phyloP scores from a whole-genome alignment of 2,113 vertebrate genomes.

The Gallinago jamesoni region DNA sequence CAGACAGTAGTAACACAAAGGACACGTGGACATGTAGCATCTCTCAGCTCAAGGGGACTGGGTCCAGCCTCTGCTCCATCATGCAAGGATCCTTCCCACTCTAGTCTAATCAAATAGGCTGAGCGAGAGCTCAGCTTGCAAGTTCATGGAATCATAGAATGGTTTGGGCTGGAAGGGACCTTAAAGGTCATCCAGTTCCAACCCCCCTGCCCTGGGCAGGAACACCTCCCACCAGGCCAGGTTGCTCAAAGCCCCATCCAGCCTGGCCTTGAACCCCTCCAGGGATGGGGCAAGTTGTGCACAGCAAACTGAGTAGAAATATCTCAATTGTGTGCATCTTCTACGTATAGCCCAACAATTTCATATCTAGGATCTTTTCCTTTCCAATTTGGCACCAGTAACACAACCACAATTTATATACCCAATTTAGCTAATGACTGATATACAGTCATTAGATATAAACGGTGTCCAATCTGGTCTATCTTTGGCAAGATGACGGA shows the following conservation, averaged over 20 bases:
- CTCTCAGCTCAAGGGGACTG: background rate
- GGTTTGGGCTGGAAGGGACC: too few relatives aligned
- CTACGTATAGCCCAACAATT: fast-evolving
- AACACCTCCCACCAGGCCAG: too few relatives aligned
- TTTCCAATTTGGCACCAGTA: background rate
- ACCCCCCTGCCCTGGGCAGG: too few relatives aligned
- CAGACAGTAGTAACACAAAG: background rate
- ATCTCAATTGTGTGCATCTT: background rate
- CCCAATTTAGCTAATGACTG: background rate
- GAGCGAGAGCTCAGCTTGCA: background rate
- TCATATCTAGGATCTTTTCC: background rate
- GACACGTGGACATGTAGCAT: fast-evolving
- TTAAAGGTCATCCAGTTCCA: too few relatives aligned
- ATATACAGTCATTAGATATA: background rate
- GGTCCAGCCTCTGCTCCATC: background rate
- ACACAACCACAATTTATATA: background rate
- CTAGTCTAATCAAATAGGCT: background rate
- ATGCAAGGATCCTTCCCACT: background rate
- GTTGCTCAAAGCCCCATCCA: too few relatives aligned
- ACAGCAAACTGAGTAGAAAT: background rate
- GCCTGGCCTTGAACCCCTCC: too few relatives aligned
- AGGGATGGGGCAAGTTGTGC: too few relatives aligned
- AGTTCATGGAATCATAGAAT: too few relatives aligned
- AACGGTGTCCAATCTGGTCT: background rate
- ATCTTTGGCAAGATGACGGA: background rate